phyloP scores from a whole-genome alignment of 1,140 invertebrate genomes.

The Stegodyphus dumicola region DNA sequence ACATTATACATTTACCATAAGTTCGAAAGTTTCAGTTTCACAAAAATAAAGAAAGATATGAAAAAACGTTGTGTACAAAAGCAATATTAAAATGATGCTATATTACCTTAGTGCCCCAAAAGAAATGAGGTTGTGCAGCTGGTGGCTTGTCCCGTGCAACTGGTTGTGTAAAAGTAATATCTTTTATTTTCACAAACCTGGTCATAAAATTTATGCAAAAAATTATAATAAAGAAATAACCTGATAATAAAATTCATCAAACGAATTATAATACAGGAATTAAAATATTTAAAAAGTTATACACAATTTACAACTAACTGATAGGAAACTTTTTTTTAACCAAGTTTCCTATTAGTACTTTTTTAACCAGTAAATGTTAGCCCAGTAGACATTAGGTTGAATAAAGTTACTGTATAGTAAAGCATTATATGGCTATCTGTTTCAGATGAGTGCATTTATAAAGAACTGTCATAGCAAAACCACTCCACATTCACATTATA shows the following conservation, averaged over 20 bases:
- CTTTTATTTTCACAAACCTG: constrained; percentile 63
- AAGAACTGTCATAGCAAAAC: too few species aligned
- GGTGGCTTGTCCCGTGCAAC: constrained; percentile 91
- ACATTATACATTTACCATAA: too few species aligned
- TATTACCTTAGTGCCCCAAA: constrained; percentile 90
- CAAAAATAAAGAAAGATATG: too few species aligned
- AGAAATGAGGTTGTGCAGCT: constrained; percentile 91
- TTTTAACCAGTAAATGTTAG: background rate
- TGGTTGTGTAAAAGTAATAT: constrained; percentile 84
- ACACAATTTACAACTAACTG: background rate
- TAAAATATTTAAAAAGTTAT: constrained; percentile 27
- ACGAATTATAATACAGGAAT: constrained; percentile 3
- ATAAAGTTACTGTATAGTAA: too few species aligned
- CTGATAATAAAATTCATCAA: constrained; percentile 56
- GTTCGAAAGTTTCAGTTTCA: too few species aligned
- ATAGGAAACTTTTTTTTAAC: background rate
- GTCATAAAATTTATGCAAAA: constrained; percentile 35
- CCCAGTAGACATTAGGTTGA: too few species aligned
- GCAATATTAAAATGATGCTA: too few species aligned
- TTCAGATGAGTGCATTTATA: too few species aligned
- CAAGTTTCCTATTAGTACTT: too few species aligned
- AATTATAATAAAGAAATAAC: constrained; percentile 34
- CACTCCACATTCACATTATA: too few species aligned
- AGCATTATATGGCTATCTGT: too few species aligned
- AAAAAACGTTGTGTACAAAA: too few species aligned